Conservation (phyloP, 2,113 vertebrate genomes). For the Paramormyrops kingsleyae region DNA sequence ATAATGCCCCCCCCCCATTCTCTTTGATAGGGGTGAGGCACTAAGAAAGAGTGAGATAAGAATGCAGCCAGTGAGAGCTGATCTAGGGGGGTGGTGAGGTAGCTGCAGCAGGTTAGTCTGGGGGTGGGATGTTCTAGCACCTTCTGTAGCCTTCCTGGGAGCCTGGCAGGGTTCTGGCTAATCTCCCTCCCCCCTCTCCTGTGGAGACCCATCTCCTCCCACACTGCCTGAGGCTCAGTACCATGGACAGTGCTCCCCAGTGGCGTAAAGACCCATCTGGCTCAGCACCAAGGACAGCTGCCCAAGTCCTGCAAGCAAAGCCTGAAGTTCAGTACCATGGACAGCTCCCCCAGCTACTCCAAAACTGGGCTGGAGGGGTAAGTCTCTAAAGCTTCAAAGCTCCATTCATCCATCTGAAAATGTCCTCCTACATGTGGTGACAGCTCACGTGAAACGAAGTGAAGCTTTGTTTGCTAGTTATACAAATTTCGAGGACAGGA, state of each 20-base stretch:
- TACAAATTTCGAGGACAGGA: not conserved
- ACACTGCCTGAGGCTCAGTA: not conserved
- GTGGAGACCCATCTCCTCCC: not conserved
- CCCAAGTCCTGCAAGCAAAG: not conserved
- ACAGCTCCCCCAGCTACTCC: not conserved
- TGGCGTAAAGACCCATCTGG: not conserved
- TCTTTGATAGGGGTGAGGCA: not conserved
- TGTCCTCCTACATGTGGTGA: not conserved
- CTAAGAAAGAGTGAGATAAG: not conserved
- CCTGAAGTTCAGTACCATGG: not conserved
- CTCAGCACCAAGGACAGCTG: conserved; percentile 3
- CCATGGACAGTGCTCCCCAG: not conserved
- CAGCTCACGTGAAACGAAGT: not conserved
- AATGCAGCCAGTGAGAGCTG: not conserved
- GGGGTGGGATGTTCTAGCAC: not conserved
- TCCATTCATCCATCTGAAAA: not conserved
- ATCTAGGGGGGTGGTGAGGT: not conserved
- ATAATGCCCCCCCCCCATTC: not conserved
- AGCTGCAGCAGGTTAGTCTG: not conserved
- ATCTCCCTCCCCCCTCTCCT: not conserved
- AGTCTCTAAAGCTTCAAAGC: not conserved
- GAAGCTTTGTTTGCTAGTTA: not conserved
- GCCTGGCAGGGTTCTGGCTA: not conserved
- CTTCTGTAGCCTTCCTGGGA: not conserved
- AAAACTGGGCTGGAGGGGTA: not conserved